A percentile compares a stretch with the other conserved stretches of the same genome.
Evolutionary conservation across 1,140 invertebrate species (phyloP).

Genomic region (Liolophura sinensis): DNA sequence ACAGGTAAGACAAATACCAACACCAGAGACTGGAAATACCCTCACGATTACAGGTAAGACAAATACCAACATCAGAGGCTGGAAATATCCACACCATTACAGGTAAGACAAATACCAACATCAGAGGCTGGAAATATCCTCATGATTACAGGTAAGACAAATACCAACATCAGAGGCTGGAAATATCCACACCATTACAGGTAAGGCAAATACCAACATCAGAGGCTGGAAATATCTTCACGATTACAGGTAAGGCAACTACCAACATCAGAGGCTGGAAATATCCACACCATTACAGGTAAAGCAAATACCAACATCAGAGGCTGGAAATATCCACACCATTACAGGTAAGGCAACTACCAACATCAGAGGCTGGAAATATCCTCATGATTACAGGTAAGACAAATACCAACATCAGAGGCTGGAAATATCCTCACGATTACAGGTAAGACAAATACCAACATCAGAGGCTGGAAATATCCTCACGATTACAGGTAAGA

Average conservation of each 20-base stretch:
- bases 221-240: not conserved
- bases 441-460: too few relatives aligned
- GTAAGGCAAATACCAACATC: not conserved
- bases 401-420: too few relatives aligned
- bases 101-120: constrained; percentile 13
- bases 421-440: too few relatives aligned
- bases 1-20: not conserved
- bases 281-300: not conserved
- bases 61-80: not conserved
- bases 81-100: not conserved
- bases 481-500: too few relatives aligned
- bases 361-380: too few relatives aligned
- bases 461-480: too few relatives aligned
- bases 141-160: constrained; percentile 44
- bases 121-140: constrained; percentile 37
- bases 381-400: too few relatives aligned
- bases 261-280: not conserved
- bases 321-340: too few relatives aligned
- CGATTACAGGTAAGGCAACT: not conserved
- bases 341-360: too few relatives aligned
- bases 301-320: too few relatives aligned
- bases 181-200: not conserved
- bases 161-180: not conserved
- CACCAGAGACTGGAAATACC: not conserved
- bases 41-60: not conserved